These are phyloP conservation scores for Scrobipalpa costella DNA, from an alignment of 2,888 invertebrate genomes.

Conservation along the genomic window DNA sequence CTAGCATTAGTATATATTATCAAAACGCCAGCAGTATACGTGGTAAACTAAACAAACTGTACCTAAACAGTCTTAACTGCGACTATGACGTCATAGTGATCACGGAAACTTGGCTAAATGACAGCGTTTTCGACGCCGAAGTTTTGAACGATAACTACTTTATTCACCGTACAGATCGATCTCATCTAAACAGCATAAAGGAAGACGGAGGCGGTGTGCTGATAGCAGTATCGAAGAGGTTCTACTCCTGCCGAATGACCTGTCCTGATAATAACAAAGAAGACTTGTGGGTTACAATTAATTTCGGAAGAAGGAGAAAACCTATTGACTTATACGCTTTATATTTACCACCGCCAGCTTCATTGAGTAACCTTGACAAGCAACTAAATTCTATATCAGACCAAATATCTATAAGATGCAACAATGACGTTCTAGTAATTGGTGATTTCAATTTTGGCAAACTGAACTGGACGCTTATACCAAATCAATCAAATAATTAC, in stretches of 20 bases:
- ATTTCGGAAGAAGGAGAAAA: not conserved
- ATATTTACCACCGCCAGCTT: not conserved
- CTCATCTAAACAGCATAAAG: not conserved
- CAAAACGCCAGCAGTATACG: not conserved
- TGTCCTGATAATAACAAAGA: not conserved
- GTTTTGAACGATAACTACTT: not conserved
- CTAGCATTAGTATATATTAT: not conserved
- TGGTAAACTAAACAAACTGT: not conserved
- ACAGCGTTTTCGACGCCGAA: not conserved
- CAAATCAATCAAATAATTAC: no score
- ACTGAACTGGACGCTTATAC: not conserved
- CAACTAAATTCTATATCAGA: not conserved
- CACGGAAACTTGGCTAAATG: slow-evolving; percentile 1
- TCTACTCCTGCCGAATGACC: not conserved
- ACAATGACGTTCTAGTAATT: not conserved
- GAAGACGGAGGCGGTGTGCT: slow-evolving; percentile 14
- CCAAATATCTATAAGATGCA: not conserved
- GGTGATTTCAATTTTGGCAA: slow-evolving; percentile 14
- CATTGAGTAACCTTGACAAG: not conserved
- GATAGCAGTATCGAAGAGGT: not conserved
- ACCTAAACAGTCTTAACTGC: not conserved
- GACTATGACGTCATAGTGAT: not conserved
- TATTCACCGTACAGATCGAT: not conserved
- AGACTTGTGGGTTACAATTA: slow-evolving; percentile 4
- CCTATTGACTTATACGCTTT: not conserved